Evolutionary conservation across 2,888 invertebrate genomes (phyloP).

Genomic region (Amaurobius ferox): DNA sequence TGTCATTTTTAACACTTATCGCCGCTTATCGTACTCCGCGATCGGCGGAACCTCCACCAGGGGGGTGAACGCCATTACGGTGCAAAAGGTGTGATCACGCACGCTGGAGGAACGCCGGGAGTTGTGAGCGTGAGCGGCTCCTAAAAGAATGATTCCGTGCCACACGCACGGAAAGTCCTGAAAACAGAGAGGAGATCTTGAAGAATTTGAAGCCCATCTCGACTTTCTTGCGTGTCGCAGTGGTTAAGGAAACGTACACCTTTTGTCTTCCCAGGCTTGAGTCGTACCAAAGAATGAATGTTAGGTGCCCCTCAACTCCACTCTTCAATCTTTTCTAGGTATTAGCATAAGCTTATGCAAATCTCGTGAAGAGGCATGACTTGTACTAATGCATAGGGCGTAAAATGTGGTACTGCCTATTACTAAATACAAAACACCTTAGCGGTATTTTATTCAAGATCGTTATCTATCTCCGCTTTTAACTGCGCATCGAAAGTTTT

Average conservation of each 20-base stretch:
- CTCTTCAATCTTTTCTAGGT: background rate
- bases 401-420: background rate
- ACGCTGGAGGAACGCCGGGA: background rate
- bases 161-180: conserved; percentile 35
- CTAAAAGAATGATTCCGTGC: conserved; percentile 24
- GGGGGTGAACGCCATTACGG: conserved; percentile 18
- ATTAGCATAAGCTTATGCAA: conserved; percentile 62
- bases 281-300: conserved; percentile 41
- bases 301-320: conserved; percentile 5
- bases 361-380: conserved; percentile 61
- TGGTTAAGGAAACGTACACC: conserved; percentile 52
- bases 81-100: conserved; percentile 61
- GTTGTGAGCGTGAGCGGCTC: conserved; percentile 8
- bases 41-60: conserved; percentile 10
- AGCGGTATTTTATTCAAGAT: too few species aligned
- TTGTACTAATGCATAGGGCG: conserved; percentile 48
- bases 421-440: background rate
- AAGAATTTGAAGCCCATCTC: conserved; percentile 15
- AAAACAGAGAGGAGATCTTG: conserved; percentile 37
- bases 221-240: conserved; percentile 63
- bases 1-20: conserved; percentile 37
- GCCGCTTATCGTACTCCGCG: conserved; percentile 33
- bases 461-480: too few species aligned
- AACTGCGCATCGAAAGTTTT: too few species aligned
- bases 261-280: conserved; percentile 56